These are phyloP conservation scores for Drosophila lacicola DNA, from an alignment of 2,888 invertebrate species.

Conservation along the genomic window DNA sequence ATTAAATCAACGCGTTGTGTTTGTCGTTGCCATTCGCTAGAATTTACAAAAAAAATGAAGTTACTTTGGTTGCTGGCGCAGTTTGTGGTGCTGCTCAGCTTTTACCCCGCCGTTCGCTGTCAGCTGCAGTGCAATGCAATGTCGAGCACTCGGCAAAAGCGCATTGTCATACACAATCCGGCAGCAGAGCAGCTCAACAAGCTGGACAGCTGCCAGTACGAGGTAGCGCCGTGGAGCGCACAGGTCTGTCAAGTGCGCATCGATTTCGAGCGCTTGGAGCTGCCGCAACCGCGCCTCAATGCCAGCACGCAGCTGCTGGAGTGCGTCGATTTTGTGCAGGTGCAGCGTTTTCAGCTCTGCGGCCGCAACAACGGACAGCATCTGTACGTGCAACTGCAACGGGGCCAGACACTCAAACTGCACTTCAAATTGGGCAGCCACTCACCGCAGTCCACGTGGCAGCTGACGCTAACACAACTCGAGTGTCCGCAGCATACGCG, in stretches of 20 bases:
- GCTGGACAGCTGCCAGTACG: conserved; percentile 70
- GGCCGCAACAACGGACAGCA: conserved; percentile 89
- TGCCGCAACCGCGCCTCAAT: conserved; percentile 72
- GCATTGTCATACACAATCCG: conserved; percentile 80
- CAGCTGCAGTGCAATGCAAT: conserved; percentile 75
- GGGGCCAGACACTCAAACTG: conserved; percentile 82
- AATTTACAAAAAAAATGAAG: conserved; percentile 38
- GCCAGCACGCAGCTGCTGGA: conserved; percentile 52
- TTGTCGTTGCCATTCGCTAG: conserved; percentile 6
- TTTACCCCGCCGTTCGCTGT: conserved; percentile 16
- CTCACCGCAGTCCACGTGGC: conserved; percentile 85
- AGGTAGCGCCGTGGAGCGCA: conserved; percentile 70
- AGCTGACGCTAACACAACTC: conserved; percentile 88
- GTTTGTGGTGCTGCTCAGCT: conserved; percentile 13
- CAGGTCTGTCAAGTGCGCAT: conserved; percentile 81
- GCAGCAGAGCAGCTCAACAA: conserved; percentile 35
- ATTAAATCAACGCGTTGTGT: conserved; percentile 43
- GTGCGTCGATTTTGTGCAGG: conserved; percentile 76
- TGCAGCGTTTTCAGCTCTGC: conserved; percentile 85
- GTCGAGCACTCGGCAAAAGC: conserved; percentile 70
- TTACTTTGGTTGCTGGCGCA: conserved; percentile 24
- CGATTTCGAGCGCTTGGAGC: conserved; percentile 78
- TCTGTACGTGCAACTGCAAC: conserved; percentile 81
- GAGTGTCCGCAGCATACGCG: conserved; percentile 85
- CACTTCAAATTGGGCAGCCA: conserved; percentile 85